Percentiles rank a stretch among this genome's conserved stretches.
Evolutionary conservation across 1,140 invertebrate genomes (phyloP).

Genomic region (Oppia nitens): DNA sequence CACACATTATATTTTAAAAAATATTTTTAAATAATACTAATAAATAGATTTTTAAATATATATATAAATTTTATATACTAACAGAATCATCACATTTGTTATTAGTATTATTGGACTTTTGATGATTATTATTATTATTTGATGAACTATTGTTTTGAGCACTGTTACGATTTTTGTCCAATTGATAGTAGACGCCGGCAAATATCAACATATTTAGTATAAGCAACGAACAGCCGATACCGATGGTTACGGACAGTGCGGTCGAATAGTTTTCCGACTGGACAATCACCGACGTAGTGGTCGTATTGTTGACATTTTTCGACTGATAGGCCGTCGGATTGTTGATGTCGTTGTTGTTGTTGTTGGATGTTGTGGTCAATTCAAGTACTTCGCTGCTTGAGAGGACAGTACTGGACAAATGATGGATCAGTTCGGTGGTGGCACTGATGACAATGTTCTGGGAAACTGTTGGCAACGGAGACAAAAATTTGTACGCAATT

Average conservation of each 20-base stretch:
- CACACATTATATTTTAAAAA: no score
- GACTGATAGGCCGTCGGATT: not conserved
- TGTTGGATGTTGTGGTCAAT: not conserved
- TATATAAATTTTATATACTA: not conserved
- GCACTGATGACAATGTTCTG: not conserved
- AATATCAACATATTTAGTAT: slow-evolving; percentile 82
- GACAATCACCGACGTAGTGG: slow-evolving; percentile 19
- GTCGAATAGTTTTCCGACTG: slow-evolving; percentile 54
- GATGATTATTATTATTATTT: no score
- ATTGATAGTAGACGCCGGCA: slow-evolving; percentile 73
- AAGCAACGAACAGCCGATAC: slow-evolving; percentile 69
- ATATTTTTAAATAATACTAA: no score
- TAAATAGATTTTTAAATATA: no score
- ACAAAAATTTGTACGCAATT: not conserved
- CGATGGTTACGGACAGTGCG: slow-evolving; percentile 70
- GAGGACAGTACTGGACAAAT: not conserved
- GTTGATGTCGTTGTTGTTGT: not conserved
- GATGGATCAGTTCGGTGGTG: not conserved
- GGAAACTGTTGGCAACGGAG: not conserved
- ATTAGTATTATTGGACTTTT: no score
- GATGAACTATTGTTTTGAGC: not conserved
- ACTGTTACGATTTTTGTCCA: slow-evolving; percentile 45
- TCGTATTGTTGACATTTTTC: not conserved
- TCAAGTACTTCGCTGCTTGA: not conserved
- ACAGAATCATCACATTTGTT: not conserved